Conservation (phyloP, 1,140 invertebrate species). For the Helicoverpa armigera region DNA sequence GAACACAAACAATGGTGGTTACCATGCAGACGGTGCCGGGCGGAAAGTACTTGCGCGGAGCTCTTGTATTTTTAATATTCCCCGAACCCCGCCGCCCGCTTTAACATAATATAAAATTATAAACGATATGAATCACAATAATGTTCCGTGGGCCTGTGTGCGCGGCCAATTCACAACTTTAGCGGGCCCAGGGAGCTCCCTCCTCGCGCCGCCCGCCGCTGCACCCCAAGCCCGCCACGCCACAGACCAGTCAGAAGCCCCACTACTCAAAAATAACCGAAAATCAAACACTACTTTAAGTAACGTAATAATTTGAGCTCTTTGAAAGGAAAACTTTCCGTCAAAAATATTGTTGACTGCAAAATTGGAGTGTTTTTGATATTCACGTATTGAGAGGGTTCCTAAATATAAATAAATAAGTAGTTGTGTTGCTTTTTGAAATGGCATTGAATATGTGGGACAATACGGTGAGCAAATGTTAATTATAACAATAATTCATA, state of each 20-base stretch:
- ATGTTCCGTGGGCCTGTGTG: slow-evolving; percentile 78
- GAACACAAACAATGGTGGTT: slow-evolving; percentile 81
- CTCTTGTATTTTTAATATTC: slow-evolving; percentile 85
- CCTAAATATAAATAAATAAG: background rate
- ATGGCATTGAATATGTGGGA: background rate
- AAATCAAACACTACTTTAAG: background rate
- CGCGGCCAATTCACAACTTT: slow-evolving; percentile 84
- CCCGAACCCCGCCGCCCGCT: slow-evolving; percentile 68
- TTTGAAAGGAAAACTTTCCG: background rate
- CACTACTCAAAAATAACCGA: slow-evolving; percentile 13
- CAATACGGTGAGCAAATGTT: slow-evolving; percentile 19
- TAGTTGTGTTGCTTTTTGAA: background rate
- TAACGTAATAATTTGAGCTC: background rate
- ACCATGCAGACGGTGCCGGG: slow-evolving; percentile 76
- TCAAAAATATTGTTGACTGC: slow-evolving; percentile 8
- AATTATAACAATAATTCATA: slow-evolving; percentile 30
- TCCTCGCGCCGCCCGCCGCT: slow-evolving; percentile 54
- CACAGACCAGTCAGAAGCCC: slow-evolving; percentile 41
- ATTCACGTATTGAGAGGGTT: background rate
- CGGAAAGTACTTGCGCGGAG: slow-evolving; percentile 73
- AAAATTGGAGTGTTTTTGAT: slow-evolving; percentile 22
- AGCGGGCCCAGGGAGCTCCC: slow-evolving; percentile 63
- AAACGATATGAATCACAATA: slow-evolving; percentile 86
- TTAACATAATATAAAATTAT: slow-evolving; percentile 87
- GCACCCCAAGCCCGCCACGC: slow-evolving; percentile 56